A percentile compares a stretch with the other conserved stretches of the same genome.
Conservation (phyloP, 2,888 invertebrate species). For the Tipula helvola region DNA sequence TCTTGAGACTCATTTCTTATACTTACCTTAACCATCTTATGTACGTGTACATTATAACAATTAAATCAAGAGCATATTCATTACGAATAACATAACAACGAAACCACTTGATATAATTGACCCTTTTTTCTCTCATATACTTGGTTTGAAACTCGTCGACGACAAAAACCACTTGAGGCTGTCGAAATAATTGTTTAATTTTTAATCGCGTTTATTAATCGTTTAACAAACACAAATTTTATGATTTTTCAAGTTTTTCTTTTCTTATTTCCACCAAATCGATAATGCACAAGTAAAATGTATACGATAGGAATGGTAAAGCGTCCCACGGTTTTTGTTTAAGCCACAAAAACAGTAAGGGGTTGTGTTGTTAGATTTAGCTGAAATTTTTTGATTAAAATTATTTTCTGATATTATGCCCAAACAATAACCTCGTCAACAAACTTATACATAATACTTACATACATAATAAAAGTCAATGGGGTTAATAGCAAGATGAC, state of each 20-base stretch:
- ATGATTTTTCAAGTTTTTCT: neutral
- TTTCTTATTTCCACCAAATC: neutral
- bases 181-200: neutral
- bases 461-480: neutral
- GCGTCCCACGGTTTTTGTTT: slow-evolving; percentile 9
- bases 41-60: neutral
- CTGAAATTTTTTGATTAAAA: neutral
- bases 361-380: neutral
- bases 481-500: neutral
- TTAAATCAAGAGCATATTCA: neutral
- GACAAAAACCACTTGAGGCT: neutral
- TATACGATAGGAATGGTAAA: neutral
- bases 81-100: neutral
- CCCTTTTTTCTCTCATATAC: neutral
- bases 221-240: neutral
- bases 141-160: neutral
- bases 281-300: neutral
- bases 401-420: neutral
- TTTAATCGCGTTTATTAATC: neutral
- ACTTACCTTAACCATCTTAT: neutral
- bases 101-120: neutral
- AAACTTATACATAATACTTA: neutral
- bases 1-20: neutral
- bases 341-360: slow-evolving; percentile 6
- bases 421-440: neutral